Percentiles rank a stretch among this genome's conserved stretches.
Conservation (phyloP, 2,888 invertebrate genomes). For the Torymus aiolomorphi region DNA sequence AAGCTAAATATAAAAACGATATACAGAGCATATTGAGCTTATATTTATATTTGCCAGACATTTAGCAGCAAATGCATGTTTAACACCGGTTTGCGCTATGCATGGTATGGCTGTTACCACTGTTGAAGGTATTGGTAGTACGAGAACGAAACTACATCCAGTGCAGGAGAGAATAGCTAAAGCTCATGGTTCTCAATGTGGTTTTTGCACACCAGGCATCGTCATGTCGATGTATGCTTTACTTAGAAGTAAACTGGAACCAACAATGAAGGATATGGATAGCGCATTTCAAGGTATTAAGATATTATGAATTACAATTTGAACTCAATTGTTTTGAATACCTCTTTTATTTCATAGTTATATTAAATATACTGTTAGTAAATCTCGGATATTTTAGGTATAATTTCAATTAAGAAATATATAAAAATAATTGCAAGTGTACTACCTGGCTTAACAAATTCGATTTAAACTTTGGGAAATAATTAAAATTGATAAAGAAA, state of each 20-base stretch:
- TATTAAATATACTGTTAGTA: no score
- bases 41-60: slow-evolving; percentile 77
- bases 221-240: slow-evolving; percentile 96
- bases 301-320: no score
- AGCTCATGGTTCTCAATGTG: slow-evolving; percentile 93
- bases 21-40: slow-evolving; percentile 13
- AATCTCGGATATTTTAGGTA: no score
- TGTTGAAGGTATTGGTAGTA: slow-evolving; percentile 92
- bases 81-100: slow-evolving; percentile 88
- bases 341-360: no score
- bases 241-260: slow-evolving; percentile 82
- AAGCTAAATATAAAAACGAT: background rate
- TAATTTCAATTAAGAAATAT: no score
- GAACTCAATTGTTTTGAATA: no score
- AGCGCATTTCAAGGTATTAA: slow-evolving; percentile 84
- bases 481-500: no score
- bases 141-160: slow-evolving; percentile 85
- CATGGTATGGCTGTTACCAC: slow-evolving; percentile 92
- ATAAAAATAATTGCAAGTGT: no score
- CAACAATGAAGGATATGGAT: slow-evolving; percentile 85
- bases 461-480: no score
- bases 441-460: no score
- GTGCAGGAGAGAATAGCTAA: slow-evolving; percentile 90
- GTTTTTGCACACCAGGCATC: slow-evolving; percentile 94
- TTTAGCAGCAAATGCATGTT: slow-evolving; percentile 89